Percentiles rank a stretch among this genome's conserved stretches.
Evolutionary conservation across 2,113 vertebrate genomes (phyloP).

Genomic region (Poicephalus gulielmi): DNA sequence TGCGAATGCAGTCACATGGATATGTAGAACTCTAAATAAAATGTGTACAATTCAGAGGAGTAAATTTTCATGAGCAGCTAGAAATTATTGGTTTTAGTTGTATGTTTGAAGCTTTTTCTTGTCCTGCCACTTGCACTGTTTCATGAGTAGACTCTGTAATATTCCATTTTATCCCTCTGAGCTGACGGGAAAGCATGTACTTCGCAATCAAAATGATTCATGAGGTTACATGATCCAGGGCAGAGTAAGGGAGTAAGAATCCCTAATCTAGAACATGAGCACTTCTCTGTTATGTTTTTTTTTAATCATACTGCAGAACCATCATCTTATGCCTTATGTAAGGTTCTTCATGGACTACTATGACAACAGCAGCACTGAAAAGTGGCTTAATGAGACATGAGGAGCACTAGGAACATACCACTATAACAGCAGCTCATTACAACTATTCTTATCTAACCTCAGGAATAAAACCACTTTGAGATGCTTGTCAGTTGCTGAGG

Average conservation of each 20-base stretch:
- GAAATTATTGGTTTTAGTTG: neutral
- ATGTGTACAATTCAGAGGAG: neutral
- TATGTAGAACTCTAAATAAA: neutral
- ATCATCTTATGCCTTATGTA: conserved; percentile 32
- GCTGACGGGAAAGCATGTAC: neutral
- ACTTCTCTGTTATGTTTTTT: conserved; percentile 18
- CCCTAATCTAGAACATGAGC: conserved; percentile 40
- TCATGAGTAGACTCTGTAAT: conserved; percentile 9
- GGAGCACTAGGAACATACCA: neutral
- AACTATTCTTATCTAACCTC: neutral
- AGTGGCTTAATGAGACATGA: neutral
- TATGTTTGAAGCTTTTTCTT: neutral
- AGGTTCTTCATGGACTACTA: conserved; percentile 48
- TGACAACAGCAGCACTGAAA: conserved; percentile 50
- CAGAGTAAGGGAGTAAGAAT: conserved; percentile 32
- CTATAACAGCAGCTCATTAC: neutral
- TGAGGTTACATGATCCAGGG: neutral
- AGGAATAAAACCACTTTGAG: neutral
- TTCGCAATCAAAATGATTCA: conserved; percentile 44
- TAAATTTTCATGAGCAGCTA: neutral
- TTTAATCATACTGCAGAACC: neutral
- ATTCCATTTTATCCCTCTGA: conserved; percentile 3
- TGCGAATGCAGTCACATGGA: rapidly evolving
- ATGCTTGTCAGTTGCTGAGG: neutral
- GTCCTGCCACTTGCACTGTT: neutral